phyloP scores from a whole-genome alignment of 2,888 invertebrate species.

The Hartigia nigra region DNA sequence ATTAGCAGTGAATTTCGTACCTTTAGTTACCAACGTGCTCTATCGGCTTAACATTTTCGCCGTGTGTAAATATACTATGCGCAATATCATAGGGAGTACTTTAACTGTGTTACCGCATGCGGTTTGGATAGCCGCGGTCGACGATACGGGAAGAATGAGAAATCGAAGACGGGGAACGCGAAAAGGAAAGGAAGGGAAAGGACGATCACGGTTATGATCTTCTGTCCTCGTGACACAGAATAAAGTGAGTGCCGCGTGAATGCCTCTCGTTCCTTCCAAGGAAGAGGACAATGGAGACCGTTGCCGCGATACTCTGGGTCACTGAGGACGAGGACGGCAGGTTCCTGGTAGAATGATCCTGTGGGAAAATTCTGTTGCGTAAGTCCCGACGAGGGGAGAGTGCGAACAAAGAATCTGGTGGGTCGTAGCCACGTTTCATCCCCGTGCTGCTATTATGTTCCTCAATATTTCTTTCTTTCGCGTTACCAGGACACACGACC shows the following conservation, averaged over 20 bases:
- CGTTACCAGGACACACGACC: constrained; percentile 41
- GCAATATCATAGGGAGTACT: background rate
- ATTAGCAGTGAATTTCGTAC: too few relatives aligned
- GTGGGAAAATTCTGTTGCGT: constrained; percentile 51
- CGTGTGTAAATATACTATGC: constrained; percentile 44
- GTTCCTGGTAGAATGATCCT: constrained; percentile 28
- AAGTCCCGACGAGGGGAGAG: constrained; percentile 21
- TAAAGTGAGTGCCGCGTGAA: background rate
- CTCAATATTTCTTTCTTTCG: constrained; percentile 22
- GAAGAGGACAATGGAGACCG: constrained; percentile 1
- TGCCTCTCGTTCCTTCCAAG: background rate
- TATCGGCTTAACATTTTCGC: constrained; percentile 55
- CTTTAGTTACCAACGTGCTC: too few relatives aligned
- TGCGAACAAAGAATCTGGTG: constrained; percentile 28
- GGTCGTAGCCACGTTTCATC: constrained; percentile 44
- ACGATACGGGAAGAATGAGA: background rate
- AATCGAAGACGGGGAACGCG: constrained; percentile 3
- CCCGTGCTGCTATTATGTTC: constrained; percentile 38
- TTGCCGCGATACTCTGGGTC: background rate
- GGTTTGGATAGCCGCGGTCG: background rate
- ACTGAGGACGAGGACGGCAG: background rate
- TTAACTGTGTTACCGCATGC: background rate
- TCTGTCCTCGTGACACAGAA: constrained; percentile 1
- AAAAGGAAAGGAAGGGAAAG: constrained; percentile 5
- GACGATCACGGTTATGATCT: constrained; percentile 1